Percentiles rank a stretch among this genome's conserved stretches.
Evolutionary conservation across 2,797 vertebrate genomes (phyloP).

Genomic region (Xenops minutus): DNA sequence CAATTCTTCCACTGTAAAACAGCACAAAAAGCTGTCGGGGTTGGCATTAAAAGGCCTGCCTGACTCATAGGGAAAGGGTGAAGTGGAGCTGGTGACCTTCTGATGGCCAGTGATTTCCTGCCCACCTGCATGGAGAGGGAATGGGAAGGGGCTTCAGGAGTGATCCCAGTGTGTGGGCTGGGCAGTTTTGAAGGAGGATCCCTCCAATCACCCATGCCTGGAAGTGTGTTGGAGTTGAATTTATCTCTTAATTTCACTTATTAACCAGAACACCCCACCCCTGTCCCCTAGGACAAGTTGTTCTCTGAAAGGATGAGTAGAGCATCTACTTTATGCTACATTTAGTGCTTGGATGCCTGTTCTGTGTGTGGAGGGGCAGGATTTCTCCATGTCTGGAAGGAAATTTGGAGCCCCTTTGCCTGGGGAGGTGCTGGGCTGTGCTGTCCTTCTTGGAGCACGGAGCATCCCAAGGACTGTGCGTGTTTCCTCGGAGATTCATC

Average conservation of each 20-base stretch:
- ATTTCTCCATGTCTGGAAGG: neutral
- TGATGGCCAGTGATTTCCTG: neutral
- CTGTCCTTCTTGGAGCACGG: neutral
- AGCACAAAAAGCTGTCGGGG: accelerated
- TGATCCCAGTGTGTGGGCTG: neutral
- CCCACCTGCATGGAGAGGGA: neutral
- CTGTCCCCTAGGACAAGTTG: neutral
- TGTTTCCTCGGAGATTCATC: neutral
- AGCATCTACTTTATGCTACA: neutral
- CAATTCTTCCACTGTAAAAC: neutral
- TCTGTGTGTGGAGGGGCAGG: neutral
- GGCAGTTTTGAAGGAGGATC: neutral
- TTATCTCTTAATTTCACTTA: neutral
- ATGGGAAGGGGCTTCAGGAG: neutral
- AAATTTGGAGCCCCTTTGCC: neutral
- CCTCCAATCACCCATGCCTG: neutral
- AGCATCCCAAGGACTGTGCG: neutral
- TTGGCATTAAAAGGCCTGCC: neutral
- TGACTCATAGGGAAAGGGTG: neutral
- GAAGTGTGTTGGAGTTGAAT: neutral
- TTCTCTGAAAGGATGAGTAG: neutral
- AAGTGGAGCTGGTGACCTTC: neutral
- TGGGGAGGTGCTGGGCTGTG: neutral
- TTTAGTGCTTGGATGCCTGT: neutral
- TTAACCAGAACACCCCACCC: neutral